A percentile compares a stretch with the other conserved stretches of the same genome.
Conservation (phyloP, 1,140 invertebrate species). For the Aphelinus atriplicis region DNA sequence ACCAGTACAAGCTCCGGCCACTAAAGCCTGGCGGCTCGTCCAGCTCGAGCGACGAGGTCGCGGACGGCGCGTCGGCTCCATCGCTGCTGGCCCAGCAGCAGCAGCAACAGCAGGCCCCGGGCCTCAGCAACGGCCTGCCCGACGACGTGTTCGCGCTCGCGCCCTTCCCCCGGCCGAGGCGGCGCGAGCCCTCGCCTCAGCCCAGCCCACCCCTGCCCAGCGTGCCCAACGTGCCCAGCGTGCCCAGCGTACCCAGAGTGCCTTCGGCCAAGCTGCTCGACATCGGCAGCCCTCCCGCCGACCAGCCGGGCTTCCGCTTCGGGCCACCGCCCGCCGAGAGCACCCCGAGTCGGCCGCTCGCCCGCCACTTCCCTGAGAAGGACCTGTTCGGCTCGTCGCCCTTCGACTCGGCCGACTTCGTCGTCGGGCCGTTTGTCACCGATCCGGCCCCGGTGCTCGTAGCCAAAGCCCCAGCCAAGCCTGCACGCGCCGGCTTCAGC, state of each 20-base stretch:
- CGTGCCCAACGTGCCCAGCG: conserved; percentile 17
- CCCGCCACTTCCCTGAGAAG: conserved; percentile 43
- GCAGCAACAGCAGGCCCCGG: not conserved
- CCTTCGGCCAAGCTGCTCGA: conserved; percentile 49
- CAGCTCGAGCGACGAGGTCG: conserved; percentile 52
- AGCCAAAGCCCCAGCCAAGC: too few relatives aligned
- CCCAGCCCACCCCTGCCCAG: too few relatives aligned
- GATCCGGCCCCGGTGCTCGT: conserved; percentile 16
- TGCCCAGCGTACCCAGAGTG: not conserved
- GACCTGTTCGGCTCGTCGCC: conserved; percentile 71
- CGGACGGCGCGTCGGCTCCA: conserved; percentile 19
- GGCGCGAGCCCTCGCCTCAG: conserved; percentile 46
- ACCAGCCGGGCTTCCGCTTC: conserved; percentile 16
- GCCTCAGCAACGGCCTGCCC: conserved; percentile 51
- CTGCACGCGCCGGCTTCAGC: too few relatives aligned
- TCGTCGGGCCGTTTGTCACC: not conserved
- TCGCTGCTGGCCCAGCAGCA: not conserved
- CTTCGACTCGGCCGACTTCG: conserved; percentile 59
- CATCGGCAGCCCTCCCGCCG: conserved; percentile 31
- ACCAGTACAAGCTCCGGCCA: conserved; percentile 53
- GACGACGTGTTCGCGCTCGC: conserved; percentile 79
- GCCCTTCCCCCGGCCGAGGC: conserved; percentile 72
- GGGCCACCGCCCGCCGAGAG: not conserved
- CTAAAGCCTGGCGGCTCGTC: conserved; percentile 51
- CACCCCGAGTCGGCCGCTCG: not conserved